These are phyloP conservation scores for Ochropleura plecta DNA, from an alignment of 2,888 invertebrate species.

Conservation along the genomic window DNA sequence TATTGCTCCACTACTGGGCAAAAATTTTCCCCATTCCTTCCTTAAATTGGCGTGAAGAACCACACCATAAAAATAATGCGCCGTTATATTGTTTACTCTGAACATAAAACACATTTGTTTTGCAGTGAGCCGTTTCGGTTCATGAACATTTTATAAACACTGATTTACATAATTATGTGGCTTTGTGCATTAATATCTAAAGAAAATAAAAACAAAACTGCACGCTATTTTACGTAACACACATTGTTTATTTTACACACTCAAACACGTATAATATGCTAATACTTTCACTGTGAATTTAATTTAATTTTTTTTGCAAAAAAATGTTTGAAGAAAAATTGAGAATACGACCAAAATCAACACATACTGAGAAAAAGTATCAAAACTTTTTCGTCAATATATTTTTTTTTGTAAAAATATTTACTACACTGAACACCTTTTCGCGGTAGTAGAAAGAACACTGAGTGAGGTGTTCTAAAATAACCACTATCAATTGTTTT, in stretches of 20 bases:
- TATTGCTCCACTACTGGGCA: too few relatives aligned
- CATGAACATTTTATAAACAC: constrained; percentile 32
- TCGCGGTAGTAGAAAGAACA: constrained; percentile 57
- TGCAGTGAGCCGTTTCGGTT: constrained; percentile 32
- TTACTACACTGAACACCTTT: constrained; percentile 54
- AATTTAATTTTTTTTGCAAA: not conserved
- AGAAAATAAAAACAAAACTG: constrained; percentile 24
- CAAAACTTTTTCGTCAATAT: constrained; percentile 19
- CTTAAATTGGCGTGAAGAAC: too few relatives aligned
- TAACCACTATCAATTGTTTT: constrained; percentile 67
- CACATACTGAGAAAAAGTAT: constrained; percentile 38
- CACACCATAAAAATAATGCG: constrained; percentile 18
- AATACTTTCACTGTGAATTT: constrained; percentile 60
- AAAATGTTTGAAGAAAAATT: constrained; percentile 2
- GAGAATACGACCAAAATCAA: constrained; percentile 57
- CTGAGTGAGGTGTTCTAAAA: constrained; percentile 62
- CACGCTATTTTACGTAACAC: constrained; percentile 56
- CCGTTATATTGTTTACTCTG: constrained; percentile 39
- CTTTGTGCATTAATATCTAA: constrained; percentile 33
- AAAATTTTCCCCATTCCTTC: too few relatives aligned
- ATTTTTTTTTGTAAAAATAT: constrained; percentile 9
- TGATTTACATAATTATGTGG: constrained; percentile 52
- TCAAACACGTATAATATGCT: constrained; percentile 32
- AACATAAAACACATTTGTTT: constrained; percentile 44
- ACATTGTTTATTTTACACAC: constrained; percentile 41